Evolutionary conservation across 2,797 vertebrate genomes (phyloP).

Genomic region (Todus mexicanus): DNA sequence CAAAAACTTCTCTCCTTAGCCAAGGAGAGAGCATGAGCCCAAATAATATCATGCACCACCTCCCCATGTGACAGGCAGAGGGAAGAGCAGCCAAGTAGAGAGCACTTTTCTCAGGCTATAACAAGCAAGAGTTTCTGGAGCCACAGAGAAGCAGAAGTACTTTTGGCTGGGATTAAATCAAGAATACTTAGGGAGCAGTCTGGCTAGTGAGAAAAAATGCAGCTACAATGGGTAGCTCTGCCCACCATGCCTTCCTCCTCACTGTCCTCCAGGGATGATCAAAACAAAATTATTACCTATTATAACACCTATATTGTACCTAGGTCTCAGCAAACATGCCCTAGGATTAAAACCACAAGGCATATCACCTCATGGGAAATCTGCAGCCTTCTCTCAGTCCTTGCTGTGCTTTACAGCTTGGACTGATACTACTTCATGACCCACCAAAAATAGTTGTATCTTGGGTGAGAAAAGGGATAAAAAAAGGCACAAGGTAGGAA

Average conservation of each 20-base stretch:
- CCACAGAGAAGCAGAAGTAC: background rate
- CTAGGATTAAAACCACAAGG: background rate
- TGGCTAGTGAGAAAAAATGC: background rate
- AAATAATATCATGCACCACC: rapidly evolving
- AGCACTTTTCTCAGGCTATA: background rate
- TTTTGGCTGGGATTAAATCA: background rate
- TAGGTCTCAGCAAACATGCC: background rate
- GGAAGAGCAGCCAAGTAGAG: background rate
- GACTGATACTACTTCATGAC: rapidly evolving
- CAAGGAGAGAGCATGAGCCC: background rate
- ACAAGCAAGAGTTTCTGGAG: background rate
- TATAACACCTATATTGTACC: no score
- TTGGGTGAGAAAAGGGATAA: background rate
- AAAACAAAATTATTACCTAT: background rate
- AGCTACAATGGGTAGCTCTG: background rate
- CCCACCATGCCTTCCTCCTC: rapidly evolving
- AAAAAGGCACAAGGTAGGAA: background rate
- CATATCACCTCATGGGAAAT: background rate
- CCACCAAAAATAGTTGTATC: rapidly evolving
- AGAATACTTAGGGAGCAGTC: background rate
- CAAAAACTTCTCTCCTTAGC: background rate
- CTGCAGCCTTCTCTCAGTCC: background rate
- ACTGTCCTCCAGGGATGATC: background rate
- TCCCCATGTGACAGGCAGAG: background rate
- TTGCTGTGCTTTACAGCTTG: background rate